A percentile compares a stretch with the other conserved stretches of the same genome.
phyloP scores from a whole-genome alignment of 2,888 invertebrate genomes.

The Drosophila phalerata region DNA sequence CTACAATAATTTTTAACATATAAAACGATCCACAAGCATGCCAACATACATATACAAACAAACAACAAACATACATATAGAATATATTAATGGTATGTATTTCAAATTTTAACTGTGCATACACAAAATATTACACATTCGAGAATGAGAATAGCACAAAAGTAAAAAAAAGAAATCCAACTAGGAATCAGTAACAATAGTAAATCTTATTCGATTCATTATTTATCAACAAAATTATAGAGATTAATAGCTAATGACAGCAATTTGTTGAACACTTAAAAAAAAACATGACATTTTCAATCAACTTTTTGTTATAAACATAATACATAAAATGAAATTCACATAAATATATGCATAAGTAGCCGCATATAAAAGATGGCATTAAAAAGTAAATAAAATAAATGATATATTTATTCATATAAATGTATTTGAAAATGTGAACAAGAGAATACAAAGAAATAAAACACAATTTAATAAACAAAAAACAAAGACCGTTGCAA shows the following conservation, averaged over 20 bases:
- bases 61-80: slow-evolving; percentile 25
- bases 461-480: slow-evolving; percentile 80
- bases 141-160: not conserved
- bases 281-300: slow-evolving; percentile 25
- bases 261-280: slow-evolving; percentile 54
- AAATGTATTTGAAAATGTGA: slow-evolving; percentile 82
- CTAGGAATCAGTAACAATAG: slow-evolving; percentile 47
- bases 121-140: slow-evolving; percentile 31
- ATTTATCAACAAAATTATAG: slow-evolving; percentile 42
- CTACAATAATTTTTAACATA: slow-evolving; percentile 68
- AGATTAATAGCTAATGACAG: slow-evolving; percentile 55
- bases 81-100: slow-evolving; percentile 43
- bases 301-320: slow-evolving; percentile 52
- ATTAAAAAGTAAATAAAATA: slow-evolving; percentile 67
- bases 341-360: slow-evolving; percentile 66
- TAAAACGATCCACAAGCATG: slow-evolving; percentile 53
- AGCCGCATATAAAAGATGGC: slow-evolving; percentile 68
- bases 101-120: slow-evolving; percentile 59
- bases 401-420: slow-evolving; percentile 81
- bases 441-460: slow-evolving; percentile 75
- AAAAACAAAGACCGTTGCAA: slow-evolving; percentile 8
- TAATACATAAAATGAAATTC: slow-evolving; percentile 53
- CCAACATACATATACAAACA: slow-evolving; percentile 46
- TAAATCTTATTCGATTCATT: slow-evolving; percentile 50
- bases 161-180: slow-evolving; percentile 3